These are phyloP conservation scores for Neoniphon sammara DNA, from an alignment of 2,797 vertebrate species.

Conservation along the genomic window DNA sequence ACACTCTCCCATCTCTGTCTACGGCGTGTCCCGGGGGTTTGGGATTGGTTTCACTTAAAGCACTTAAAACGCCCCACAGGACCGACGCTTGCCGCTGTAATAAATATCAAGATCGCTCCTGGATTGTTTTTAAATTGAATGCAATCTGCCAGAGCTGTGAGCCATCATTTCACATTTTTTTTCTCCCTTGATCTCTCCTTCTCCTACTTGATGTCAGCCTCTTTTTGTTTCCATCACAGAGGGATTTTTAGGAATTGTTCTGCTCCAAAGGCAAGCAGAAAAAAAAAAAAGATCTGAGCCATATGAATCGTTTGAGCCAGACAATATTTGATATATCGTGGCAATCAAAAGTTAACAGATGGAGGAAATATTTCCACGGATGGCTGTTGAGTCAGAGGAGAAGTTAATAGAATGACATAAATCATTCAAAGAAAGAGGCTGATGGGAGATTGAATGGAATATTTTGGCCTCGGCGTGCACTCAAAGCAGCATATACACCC, in stretches of 20 bases:
- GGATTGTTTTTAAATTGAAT: constrained; percentile 80
- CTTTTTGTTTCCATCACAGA: constrained; percentile 71
- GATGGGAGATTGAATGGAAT: constrained; percentile 31
- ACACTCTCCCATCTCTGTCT: constrained; percentile 49
- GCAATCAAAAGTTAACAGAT: constrained; percentile 52
- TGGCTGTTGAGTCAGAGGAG: constrained; percentile 37
- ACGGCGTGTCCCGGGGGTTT: constrained; percentile 53
- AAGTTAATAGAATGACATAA: constrained; percentile 45
- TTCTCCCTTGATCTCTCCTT: constrained; percentile 52
- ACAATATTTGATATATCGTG: constrained; percentile 55
- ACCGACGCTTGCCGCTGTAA: constrained; percentile 64
- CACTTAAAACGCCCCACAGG: constrained; percentile 72
- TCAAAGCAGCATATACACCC: constrained; percentile 19
- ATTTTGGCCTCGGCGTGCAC: constrained; percentile 33
- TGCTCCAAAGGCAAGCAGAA: constrained; percentile 43
- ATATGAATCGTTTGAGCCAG: constrained; percentile 52
- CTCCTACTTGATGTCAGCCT: constrained; percentile 61
- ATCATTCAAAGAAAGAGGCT: constrained; percentile 57
- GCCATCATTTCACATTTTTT: constrained; percentile 57
- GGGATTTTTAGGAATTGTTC: constrained; percentile 66
- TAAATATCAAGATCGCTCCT: constrained; percentile 74
- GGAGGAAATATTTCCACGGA: constrained; percentile 45
- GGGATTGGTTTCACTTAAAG: constrained; percentile 75
- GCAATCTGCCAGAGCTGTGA: constrained; percentile 75
- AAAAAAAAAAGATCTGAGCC: constrained; percentile 33